Conservation (phyloP, 2,888 invertebrate species). For the Brassicogethes aeneus region DNA sequence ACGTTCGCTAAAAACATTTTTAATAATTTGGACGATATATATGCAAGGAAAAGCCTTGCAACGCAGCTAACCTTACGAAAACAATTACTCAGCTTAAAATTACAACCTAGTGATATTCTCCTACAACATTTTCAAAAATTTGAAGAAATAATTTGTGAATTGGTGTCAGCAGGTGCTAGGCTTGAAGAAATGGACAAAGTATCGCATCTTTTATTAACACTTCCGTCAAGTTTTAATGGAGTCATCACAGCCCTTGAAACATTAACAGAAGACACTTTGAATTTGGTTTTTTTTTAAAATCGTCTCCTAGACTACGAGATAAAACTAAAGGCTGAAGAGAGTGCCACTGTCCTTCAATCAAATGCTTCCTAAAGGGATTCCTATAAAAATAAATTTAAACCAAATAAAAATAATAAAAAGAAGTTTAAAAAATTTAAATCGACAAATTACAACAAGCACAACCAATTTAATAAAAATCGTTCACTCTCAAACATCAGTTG, state of each 20-base stretch:
- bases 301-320: conserved; percentile 15
- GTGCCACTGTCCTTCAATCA: conserved; percentile 1
- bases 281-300: conserved; percentile 29
- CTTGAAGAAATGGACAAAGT: too few species aligned
- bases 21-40: conserved; percentile 9
- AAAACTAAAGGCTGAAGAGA: conserved; percentile 9
- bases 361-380: too few species aligned
- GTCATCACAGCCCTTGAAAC: conserved; percentile 34
- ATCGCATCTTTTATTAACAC: too few species aligned
- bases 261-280: conserved; percentile 27
- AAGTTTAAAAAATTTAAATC: too few species aligned
- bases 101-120: conserved; percentile 13
- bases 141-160: conserved; percentile 30
- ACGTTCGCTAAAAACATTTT: conserved; percentile 10
- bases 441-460: too few species aligned
- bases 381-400: too few species aligned
- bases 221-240: conserved; percentile 30
- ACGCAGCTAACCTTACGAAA: conserved; percentile 22
- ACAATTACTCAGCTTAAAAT: conserved; percentile 18
- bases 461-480: too few species aligned
- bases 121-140: conserved; percentile 27
- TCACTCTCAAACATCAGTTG: conserved; percentile 11
- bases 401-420: too few species aligned
- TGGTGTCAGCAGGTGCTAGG: conserved; percentile 28
- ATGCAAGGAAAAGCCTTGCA: conserved; percentile 16